phyloP scores from a whole-genome alignment of 2,888 invertebrate genomes.

The Gymnocheta viridis region DNA sequence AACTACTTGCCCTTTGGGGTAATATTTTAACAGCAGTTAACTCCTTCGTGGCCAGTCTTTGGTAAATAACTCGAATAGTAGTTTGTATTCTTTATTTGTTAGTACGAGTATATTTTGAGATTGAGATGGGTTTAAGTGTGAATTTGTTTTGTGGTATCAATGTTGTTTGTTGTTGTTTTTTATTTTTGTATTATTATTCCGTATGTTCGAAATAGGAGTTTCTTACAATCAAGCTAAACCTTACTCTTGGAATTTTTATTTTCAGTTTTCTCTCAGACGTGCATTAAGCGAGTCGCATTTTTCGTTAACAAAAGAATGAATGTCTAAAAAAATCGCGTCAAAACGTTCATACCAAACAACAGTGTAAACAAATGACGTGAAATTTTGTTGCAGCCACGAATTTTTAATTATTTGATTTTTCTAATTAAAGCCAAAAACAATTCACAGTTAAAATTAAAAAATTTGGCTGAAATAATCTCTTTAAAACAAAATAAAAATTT shows the following conservation, averaged over 20 bases:
- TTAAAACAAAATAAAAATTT: neutral
- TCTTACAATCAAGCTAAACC: constrained; percentile 55
- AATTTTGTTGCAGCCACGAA: constrained; percentile 20
- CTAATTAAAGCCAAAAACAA: constrained; percentile 5
- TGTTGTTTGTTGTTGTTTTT: constrained; percentile 16
- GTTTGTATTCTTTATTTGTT: constrained; percentile 43
- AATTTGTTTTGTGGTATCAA: constrained; percentile 53
- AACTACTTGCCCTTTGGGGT: neutral
- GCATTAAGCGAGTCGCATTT: constrained; percentile 69
- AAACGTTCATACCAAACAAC: constrained; percentile 4
- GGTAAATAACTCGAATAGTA: constrained; percentile 47
- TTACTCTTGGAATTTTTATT: constrained; percentile 71
- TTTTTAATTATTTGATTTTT: constrained; percentile 33
- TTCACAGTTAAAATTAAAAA: constrained; percentile 11
- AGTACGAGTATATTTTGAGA: constrained; percentile 31
- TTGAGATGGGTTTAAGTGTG: constrained; percentile 47
- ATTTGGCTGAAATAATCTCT: constrained; percentile 3
- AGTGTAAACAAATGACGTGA: constrained; percentile 28
- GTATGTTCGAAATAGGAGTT: constrained; percentile 45
- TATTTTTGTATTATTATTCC: constrained; percentile 9
- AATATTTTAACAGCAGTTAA: neutral
- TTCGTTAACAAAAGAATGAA: constrained; percentile 10
- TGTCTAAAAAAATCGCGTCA: constrained; percentile 27
- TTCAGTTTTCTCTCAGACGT: constrained; percentile 72
- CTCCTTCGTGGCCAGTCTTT: constrained; percentile 34